A percentile compares a stretch with the other conserved stretches of the same genome.
phyloP scores from a whole-genome alignment of 53 echinoderm and acorn worm genomes.

The Antedon mediterranea region DNA sequence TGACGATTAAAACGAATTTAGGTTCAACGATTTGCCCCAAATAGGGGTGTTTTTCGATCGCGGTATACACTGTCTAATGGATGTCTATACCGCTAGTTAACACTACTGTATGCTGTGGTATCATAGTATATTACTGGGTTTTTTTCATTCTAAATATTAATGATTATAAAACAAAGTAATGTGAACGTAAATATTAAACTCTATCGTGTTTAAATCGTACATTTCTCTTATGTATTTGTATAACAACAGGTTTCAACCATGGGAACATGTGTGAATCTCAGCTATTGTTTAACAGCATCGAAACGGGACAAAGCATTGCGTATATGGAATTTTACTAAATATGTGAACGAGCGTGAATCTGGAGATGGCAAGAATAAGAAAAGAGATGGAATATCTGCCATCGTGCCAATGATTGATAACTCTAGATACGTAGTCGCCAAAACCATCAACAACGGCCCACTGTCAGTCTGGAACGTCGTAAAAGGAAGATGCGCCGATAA shows the following conservation, averaged over 20 bases:
- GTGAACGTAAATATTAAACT: no score
- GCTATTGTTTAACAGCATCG: constrained; percentile 63
- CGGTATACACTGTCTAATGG: no score
- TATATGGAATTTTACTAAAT: constrained; percentile 88
- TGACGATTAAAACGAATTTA: no score
- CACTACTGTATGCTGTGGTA: no score
- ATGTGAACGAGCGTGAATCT: constrained; percentile 58
- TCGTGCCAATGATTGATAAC: constrained; percentile 75
- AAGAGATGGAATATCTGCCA: constrained; percentile 40
- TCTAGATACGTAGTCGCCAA: constrained; percentile 86
- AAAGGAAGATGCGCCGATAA: constrained; percentile 74
- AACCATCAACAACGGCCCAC: constrained; percentile 58
- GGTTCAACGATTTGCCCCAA: no score
- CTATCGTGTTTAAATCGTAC: no score
- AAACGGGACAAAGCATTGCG: constrained; percentile 58
- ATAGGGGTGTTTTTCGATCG: no score
- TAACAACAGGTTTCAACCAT: constrained; percentile 52
- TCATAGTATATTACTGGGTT: no score
- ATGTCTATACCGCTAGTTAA: no score
- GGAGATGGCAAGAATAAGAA: constrained; percentile 26
- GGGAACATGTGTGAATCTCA: constrained; percentile 66
- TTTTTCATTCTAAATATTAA: no score
- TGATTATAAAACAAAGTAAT: no score
- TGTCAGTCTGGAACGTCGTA: constrained; percentile 90
- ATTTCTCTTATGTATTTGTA: no score